These are phyloP conservation scores for Sycobia sp. DNA, from an alignment of 1,140 invertebrate species.

Conservation along the genomic window DNA sequence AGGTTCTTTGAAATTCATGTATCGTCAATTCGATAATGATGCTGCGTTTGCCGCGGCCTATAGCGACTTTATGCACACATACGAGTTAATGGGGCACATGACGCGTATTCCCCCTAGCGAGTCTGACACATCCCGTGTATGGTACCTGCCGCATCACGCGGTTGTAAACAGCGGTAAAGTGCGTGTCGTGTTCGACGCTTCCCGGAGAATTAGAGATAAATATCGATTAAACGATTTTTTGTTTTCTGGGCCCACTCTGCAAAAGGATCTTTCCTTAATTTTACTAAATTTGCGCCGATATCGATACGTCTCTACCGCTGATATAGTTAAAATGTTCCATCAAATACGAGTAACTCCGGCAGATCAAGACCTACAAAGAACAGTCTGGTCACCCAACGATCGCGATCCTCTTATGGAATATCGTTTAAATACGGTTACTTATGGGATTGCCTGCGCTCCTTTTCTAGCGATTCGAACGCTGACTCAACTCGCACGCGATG, in stretches of 20 bases:
- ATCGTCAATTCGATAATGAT: constrained; percentile 7
- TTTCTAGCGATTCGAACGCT: not conserved
- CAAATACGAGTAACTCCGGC: constrained; percentile 38
- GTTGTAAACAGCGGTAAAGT: too few relatives aligned
- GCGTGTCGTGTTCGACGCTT: too few relatives aligned
- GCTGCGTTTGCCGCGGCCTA: constrained; percentile 31
- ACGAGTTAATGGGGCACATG: constrained; percentile 42
- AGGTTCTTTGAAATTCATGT: not conserved
- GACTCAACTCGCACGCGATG: constrained; percentile 19
- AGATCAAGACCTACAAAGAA: constrained; percentile 38
- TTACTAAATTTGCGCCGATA: constrained; percentile 37
- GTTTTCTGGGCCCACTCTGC: constrained; percentile 13
- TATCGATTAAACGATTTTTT: constrained; percentile 26
- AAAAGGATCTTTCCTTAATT: too few relatives aligned
- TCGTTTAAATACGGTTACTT: not conserved
- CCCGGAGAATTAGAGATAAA: not conserved
- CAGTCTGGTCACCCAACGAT: constrained; percentile 38
- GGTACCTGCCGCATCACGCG: constrained; percentile 29
- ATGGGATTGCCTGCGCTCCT: not conserved
- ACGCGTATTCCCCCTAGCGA: constrained; percentile 8
- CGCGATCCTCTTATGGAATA: not conserved
- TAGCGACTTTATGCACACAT: constrained; percentile 40
- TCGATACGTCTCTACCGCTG: constrained; percentile 30
- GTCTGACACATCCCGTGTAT: not conserved
- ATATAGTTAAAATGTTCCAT: constrained; percentile 44